A percentile compares a stretch with the other conserved stretches of the same genome.
Evolutionary conservation across 2,797 vertebrate genomes (phyloP).

Genomic region (Natrix natrix): DNA sequence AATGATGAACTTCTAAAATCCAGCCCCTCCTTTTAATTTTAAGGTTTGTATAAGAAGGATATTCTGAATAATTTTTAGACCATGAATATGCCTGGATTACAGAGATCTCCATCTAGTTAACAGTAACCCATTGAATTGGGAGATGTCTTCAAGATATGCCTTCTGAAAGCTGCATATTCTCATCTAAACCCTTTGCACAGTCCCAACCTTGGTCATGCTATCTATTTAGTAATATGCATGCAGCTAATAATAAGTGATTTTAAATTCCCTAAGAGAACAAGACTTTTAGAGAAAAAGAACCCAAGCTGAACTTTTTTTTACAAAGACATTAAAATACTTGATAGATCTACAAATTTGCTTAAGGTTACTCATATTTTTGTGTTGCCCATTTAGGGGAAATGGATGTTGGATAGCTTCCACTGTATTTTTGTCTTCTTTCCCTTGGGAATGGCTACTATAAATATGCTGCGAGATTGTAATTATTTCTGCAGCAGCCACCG

Average conservation of each 20-base stretch:
- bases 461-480: not conserved
- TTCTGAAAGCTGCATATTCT: not conserved
- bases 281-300: not conserved
- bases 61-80: not conserved
- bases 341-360: constrained; percentile 1
- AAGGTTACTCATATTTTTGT: constrained; percentile 13
- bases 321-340: constrained; percentile 2
- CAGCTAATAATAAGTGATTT: not conserved
- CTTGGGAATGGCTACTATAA: not conserved
- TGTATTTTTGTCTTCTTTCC: not conserved
- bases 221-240: not conserved
- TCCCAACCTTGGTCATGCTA: not conserved
- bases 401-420: not conserved
- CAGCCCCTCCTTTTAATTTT: not conserved
- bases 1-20: not conserved
- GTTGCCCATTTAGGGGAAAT: not conserved
- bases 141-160: not conserved
- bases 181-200: not conserved
- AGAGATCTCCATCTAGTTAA: not conserved
- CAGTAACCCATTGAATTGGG: not conserved
- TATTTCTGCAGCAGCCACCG: not conserved
- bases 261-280: not conserved
- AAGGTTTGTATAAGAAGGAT: not conserved
- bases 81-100: not conserved
- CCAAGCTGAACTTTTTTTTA: not conserved